Evolutionary conservation across 2,888 invertebrate species (phyloP).

Genomic region (Eupithecia subfuscata): DNA sequence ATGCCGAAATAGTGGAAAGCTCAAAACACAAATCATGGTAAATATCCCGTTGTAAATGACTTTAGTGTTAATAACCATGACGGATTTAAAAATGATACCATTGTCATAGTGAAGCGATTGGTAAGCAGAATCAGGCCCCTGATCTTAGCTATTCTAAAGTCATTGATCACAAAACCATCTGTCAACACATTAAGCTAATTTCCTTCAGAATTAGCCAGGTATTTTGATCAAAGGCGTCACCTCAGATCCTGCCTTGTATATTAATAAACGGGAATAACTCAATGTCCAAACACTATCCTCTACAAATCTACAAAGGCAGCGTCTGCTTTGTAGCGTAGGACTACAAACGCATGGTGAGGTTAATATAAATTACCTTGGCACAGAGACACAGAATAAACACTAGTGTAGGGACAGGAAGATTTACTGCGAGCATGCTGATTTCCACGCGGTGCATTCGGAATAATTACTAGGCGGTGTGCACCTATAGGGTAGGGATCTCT

Average conservation of each 20-base stretch:
- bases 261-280: conserved; percentile 25
- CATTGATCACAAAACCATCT: background rate
- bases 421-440: conserved; percentile 61
- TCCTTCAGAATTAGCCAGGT: background rate
- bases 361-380: conserved; percentile 49
- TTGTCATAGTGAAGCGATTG: background rate
- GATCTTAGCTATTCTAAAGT: background rate
- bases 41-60: too few species aligned
- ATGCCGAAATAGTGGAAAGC: too few species aligned
- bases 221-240: conserved; percentile 2
- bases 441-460: conserved; percentile 65
- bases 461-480: conserved; percentile 59
- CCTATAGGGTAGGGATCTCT: conserved; percentile 35
- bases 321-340: conserved; percentile 29
- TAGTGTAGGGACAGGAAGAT: conserved; percentile 54
- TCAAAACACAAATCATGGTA: too few species aligned
- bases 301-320: conserved; percentile 30
- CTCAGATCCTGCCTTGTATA: conserved; percentile 8
- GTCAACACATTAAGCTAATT: conserved; percentile 10
- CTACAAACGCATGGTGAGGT: conserved; percentile 38
- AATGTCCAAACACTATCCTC: conserved; percentile 20
- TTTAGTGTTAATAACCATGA: too few species aligned
- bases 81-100: too few species aligned
- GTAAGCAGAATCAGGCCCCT: background rate
- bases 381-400: conserved; percentile 45